Conservation (phyloP, 2,113 vertebrate genomes). For the Hemicordylus capensis region DNA sequence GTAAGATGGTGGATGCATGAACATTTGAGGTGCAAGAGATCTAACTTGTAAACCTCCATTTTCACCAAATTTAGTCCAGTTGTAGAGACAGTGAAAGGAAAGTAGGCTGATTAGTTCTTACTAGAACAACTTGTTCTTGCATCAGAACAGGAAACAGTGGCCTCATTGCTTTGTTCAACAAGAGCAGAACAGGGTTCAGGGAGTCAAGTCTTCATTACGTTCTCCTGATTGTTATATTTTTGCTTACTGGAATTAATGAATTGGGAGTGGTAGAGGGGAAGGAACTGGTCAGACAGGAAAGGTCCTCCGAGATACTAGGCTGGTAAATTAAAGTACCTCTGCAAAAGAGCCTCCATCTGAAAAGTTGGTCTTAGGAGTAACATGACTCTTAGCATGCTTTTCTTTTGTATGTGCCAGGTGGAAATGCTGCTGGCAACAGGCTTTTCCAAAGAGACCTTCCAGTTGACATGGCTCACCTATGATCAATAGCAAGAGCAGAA, state of each 20-base stretch:
- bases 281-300: background rate
- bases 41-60: too few species aligned
- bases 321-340: background rate
- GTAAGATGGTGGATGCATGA: too few species aligned
- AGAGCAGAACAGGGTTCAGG: too few species aligned
- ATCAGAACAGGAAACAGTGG: too few species aligned
- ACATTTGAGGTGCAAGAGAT: too few species aligned
- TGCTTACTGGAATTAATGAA: background rate
- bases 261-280: background rate
- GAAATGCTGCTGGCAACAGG: background rate
- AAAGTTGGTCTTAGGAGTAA: background rate
- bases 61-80: too few species aligned
- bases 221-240: too few species aligned
- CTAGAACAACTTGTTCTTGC: too few species aligned
- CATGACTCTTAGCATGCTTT: background rate
- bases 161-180: too few species aligned
- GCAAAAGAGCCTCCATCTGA: background rate
- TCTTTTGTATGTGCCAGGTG: constrained; percentile 2
- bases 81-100: too few species aligned
- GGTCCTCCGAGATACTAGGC: background rate
- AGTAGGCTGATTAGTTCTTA: too few species aligned
- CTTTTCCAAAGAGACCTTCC: constrained; percentile 22
- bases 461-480: background rate
- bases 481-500: background rate
- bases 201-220: background rate